Conservation (phyloP, 2,888 invertebrate genomes). For the Chrysodeixis includens region DNA sequence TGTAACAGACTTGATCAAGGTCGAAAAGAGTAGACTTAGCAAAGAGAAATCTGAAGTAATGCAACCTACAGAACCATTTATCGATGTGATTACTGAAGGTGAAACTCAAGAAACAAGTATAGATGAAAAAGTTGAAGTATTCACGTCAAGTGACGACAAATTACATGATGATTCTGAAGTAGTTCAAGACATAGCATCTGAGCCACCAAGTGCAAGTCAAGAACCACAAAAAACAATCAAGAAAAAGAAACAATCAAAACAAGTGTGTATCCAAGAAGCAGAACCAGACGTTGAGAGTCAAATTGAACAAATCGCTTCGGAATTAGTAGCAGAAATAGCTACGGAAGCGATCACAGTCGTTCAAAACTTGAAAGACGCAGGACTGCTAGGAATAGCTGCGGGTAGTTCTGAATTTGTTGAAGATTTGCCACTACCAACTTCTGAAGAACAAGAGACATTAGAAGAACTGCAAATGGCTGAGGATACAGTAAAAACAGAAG, state of each 20-base stretch:
- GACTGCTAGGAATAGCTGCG: background rate
- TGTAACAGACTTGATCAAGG: constrained; percentile 58
- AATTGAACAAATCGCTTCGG: constrained; percentile 38
- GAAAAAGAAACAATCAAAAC: constrained; percentile 19
- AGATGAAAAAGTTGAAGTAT: background rate
- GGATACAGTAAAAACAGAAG: background rate
- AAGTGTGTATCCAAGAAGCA: constrained; percentile 35
- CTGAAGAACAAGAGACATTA: background rate
- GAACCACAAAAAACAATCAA: background rate
- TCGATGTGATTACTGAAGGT: background rate
- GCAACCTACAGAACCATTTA: background rate
- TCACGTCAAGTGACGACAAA: background rate
- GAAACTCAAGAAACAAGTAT: background rate
- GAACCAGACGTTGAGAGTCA: constrained; percentile 29
- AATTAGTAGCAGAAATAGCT: constrained; percentile 41
- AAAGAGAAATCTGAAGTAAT: constrained; percentile 7
- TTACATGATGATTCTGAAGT: background rate
- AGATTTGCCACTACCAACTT: background rate
- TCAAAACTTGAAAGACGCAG: constrained; percentile 21
- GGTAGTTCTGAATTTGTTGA: background rate
- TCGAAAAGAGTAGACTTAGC: constrained; percentile 20
- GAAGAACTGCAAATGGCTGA: background rate
- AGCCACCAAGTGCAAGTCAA: constrained; percentile 10
- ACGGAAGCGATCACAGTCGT: constrained; percentile 34
- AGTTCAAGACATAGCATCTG: background rate